phyloP scores from a whole-genome alignment of 2,113 vertebrate species.

The Cettia cetti region DNA sequence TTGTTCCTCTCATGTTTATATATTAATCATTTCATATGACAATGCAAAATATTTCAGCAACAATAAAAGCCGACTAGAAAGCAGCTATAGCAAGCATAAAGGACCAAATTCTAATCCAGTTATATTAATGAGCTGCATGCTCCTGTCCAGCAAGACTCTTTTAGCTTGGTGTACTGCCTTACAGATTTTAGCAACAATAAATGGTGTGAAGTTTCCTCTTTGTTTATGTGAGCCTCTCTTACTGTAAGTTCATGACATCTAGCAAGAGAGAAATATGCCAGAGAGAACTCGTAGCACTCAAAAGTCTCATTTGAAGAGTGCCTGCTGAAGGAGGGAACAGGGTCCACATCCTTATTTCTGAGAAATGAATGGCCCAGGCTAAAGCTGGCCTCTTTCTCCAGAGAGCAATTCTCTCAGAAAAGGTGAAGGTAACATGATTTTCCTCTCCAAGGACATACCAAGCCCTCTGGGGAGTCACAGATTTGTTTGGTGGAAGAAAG shows the following conservation, averaged over 20 bases:
- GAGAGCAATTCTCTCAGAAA: not conserved
- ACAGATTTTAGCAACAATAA: not conserved
- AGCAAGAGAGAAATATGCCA: not conserved
- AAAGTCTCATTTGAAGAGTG: not conserved
- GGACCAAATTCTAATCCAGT: not conserved
- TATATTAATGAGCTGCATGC: not conserved
- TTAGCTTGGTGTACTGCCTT: not conserved
- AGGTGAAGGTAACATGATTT: not conserved
- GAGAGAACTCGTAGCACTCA: not conserved
- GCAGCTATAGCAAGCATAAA: not conserved
- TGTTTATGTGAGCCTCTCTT: not conserved
- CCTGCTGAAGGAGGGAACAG: not conserved
- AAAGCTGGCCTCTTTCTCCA: not conserved
- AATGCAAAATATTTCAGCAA: not conserved
- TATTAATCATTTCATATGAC: slow-evolving; percentile 7
- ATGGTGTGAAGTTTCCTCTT: not conserved
- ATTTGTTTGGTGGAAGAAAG: not conserved
- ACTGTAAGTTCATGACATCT: not conserved
- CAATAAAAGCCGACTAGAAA: not conserved
- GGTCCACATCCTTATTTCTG: not conserved
- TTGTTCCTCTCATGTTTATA: slow-evolving; percentile 22
- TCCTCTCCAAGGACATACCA: not conserved
- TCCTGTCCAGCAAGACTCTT: not conserved
- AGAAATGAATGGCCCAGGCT: not conserved
- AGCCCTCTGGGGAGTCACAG: not conserved